Percentiles rank a stretch among this genome's conserved stretches.
These are phyloP conservation scores for Teleiodes luculella DNA, from an alignment of 2,888 invertebrate species.

Conservation along the genomic window DNA sequence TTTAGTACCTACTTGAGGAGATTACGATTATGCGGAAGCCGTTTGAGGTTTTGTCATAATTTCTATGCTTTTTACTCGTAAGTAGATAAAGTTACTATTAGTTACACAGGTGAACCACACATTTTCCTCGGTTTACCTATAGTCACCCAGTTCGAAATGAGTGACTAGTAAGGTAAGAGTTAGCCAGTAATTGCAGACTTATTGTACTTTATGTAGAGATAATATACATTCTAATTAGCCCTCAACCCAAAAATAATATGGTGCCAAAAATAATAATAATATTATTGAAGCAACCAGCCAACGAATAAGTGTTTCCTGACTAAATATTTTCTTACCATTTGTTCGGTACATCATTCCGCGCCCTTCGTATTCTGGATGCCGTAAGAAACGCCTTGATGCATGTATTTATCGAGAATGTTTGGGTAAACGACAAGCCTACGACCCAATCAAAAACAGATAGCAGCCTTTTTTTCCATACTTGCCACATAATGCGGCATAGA, in stretches of 20 bases:
- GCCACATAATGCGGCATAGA: conserved; percentile 22
- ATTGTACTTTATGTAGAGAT: too few species aligned
- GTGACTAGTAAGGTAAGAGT: too few species aligned
- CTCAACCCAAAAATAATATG: not conserved
- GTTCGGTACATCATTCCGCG: not conserved
- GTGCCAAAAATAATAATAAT: not conserved
- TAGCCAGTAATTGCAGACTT: too few species aligned
- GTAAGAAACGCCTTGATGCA: conserved; percentile 30
- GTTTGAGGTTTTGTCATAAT: too few species aligned
- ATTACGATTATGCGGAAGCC: too few species aligned
- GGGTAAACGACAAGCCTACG: conserved; percentile 40
- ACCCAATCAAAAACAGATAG: conserved; percentile 43
- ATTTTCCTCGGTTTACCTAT: too few species aligned
- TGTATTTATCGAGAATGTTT: conserved; percentile 41
- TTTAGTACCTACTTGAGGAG: too few species aligned
- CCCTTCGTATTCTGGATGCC: conserved; percentile 1
- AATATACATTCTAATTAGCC: not conserved
- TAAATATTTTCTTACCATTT: conserved; percentile 17
- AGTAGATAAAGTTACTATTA: too few species aligned
- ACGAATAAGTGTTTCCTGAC: conserved; percentile 9
- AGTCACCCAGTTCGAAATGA: too few species aligned
- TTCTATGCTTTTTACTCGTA: too few species aligned
- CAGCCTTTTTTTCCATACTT: conserved; percentile 24
- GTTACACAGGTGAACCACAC: too few species aligned
- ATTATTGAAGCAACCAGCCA: not conserved